Conservation (phyloP, 2,888 invertebrate species). For the Chaitophorus viminalis region DNA sequence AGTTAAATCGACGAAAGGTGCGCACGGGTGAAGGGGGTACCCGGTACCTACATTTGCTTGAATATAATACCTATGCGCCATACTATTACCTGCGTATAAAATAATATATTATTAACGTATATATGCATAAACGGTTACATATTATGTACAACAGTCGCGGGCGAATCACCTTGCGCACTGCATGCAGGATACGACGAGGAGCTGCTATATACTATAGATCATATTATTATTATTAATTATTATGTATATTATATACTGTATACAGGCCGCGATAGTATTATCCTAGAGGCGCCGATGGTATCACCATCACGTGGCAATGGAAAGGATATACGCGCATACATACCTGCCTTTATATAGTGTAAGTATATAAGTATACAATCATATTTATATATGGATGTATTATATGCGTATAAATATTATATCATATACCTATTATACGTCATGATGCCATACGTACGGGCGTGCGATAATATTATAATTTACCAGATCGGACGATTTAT, state of each 20-base stretch:
- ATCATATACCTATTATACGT: neutral
- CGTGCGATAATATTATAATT: conserved; percentile 53
- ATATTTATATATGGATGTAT: no score
- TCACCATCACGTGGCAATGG: conserved; percentile 40
- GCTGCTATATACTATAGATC: neutral
- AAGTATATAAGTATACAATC: no score
- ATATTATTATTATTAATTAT: conserved; percentile 28
- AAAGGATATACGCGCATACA: conserved; percentile 7
- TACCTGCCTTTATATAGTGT: no score
- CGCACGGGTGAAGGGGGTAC: no score
- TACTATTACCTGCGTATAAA: neutral
- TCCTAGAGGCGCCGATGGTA: conserved; percentile 48
- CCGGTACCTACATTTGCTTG: no score
- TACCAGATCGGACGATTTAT: conserved; percentile 46
- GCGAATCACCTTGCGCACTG: neutral
- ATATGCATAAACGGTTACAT: neutral
- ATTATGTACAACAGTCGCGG: neutral
- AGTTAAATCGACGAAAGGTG: no score
- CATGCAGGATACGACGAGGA: neutral
- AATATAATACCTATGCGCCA: no score
- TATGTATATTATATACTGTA: no score
- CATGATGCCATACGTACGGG: neutral
- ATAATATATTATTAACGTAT: neutral
- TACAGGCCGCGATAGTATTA: neutral
- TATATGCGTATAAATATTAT: neutral